A percentile compares a stretch with the other conserved stretches of the same genome.
Evolutionary conservation across 2,797 vertebrate species (phyloP).

Genomic region (Pangasius sanitwongsei): DNA sequence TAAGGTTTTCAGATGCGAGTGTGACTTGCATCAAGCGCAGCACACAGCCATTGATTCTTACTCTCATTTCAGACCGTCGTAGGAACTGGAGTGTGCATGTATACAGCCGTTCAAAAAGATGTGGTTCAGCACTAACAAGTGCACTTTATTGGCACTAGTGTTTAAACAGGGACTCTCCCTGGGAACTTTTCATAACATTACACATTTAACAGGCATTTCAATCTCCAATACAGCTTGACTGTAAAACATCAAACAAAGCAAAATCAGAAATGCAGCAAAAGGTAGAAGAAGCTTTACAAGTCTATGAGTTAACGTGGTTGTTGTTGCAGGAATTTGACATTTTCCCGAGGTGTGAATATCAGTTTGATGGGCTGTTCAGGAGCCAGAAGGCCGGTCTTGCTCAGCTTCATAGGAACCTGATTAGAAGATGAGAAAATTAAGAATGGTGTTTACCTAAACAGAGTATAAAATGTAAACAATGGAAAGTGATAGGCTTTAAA

Average conservation of each 20-base stretch:
- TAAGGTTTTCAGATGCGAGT: no score
- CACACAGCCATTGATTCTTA: no score
- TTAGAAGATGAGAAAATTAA: not conserved
- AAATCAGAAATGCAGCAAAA: not conserved
- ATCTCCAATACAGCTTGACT: not conserved
- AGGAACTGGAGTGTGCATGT: no score
- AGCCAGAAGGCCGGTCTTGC: conserved; percentile 55
- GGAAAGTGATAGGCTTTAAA: not conserved
- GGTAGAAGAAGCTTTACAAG: not conserved
- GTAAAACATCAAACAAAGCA: no score
- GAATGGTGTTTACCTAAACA: not conserved
- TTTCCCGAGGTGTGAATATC: conserved; percentile 70
- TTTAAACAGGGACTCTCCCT: not conserved
- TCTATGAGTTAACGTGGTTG: not conserved
- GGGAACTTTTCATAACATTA: not conserved
- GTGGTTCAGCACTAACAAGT: not conserved
- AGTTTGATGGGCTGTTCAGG: conserved; percentile 76
- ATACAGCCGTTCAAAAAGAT: not conserved
- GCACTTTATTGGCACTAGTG: not conserved
- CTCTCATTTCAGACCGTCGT: no score
- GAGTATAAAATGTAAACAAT: not conserved
- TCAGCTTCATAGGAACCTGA: conserved; percentile 76
- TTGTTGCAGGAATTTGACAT: not conserved
- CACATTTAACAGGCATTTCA: not conserved
- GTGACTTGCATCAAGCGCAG: no score